A percentile compares a stretch with the other conserved stretches of the same genome.
phyloP scores from a whole-genome alignment of 2,113 vertebrate species.

The Eira barbara region DNA sequence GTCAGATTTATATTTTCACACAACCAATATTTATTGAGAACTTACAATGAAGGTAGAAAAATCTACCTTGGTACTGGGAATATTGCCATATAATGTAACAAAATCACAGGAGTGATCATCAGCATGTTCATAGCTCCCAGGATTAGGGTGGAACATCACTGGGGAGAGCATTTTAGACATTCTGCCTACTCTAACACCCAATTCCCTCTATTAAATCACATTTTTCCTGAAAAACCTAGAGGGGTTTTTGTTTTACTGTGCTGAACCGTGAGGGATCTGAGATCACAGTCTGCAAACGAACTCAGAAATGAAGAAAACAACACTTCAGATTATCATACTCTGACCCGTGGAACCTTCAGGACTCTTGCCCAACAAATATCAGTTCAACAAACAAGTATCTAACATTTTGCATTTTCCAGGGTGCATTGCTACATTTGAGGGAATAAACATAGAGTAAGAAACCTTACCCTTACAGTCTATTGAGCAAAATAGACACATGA shows the following conservation, averaged over 20 bases:
- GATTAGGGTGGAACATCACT: not conserved
- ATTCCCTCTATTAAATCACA: not conserved
- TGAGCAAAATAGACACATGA: not conserved
- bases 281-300: not conserved
- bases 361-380: not conserved
- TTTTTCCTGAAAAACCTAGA: conserved; percentile 16
- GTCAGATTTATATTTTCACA: not conserved
- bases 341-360: not conserved
- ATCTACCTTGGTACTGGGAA: not conserved
- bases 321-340: not conserved
- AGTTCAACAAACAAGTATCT: conserved; percentile 20
- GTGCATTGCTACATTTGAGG: not conserved
- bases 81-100: no score
- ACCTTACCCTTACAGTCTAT: not conserved
- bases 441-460: not conserved
- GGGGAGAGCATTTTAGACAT: not conserved
- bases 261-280: not conserved
- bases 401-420: not conserved
- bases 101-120: not conserved
- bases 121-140: not conserved
- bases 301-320: not conserved
- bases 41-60: not conserved
- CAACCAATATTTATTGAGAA: not conserved
- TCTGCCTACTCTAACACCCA: not conserved
- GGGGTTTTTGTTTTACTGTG: not conserved